Evolutionary conservation across 2,888 invertebrate genomes (phyloP), one percentile per base, ranked within the genome.

Genomic region (Pedicia rivosa): DNA sequence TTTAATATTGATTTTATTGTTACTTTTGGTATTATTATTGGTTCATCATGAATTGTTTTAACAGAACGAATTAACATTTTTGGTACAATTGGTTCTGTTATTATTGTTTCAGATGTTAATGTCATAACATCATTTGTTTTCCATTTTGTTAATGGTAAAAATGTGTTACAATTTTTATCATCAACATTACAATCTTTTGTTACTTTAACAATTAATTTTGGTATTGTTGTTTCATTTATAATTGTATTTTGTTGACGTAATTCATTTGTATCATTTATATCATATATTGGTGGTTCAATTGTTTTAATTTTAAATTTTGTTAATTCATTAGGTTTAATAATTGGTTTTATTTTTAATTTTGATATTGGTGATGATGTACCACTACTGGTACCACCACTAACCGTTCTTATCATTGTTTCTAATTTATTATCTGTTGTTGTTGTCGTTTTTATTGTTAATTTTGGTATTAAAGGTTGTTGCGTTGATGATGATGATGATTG

Each of bases 271-370:
- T 24, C 24, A 8, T 24, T 8, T 3, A 10, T n/a, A 5, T 24
- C 24, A 8, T 24, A 10, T 24, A 24, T 24, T 39, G 44, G 41
- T 40, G 41, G 42, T 15, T 40, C 39, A 9, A 50, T 48, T 1
- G 54, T 50, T 48, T 59, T 59, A 7, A 62, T 60, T 3, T 57
- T 62, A 27, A 62, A 48, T 40, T 62, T 59, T 40, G 57, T 54
- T 39, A 55, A 54, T 27, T 51, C 44, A 2, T 47, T 46, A 41
- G 47, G 45, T 17, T 53, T 51, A 27, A 48, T 45, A 41, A 55
- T 51, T 20, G 67, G 63, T 55, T 72, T 72, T 27, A 70, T 70
- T 37, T 70, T 71, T 39, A 72, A 60, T 59, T 70, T 71, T 48
- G 72, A 70, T 51, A 70, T 59, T 52, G 66, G 64, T 30, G 53